Conservation (phyloP, 2,797 vertebrate species). For the Aratinga solstitialis region DNA sequence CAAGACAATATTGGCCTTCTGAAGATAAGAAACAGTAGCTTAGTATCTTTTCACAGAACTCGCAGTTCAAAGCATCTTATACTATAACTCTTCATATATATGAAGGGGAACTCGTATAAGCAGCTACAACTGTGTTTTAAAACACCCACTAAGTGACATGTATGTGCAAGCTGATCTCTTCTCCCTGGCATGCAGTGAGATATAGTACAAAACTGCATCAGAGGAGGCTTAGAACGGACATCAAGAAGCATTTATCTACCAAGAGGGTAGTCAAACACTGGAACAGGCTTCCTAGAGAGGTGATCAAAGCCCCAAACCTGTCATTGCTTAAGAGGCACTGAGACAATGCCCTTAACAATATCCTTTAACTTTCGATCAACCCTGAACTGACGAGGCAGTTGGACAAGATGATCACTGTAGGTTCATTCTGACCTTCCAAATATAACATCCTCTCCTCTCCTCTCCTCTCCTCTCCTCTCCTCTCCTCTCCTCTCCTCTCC, state of each 20-base stretch:
- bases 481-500: too few species aligned
- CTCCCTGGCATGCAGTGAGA: rapidly evolving
- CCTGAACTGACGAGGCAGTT: neutral
- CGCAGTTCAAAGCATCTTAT: neutral
- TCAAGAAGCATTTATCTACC: rapidly evolving
- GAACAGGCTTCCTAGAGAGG: neutral
- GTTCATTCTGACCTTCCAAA: neutral
- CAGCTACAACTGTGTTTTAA: neutral
- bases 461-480: too few species aligned
- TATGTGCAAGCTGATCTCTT: neutral
- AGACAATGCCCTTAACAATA: neutral
- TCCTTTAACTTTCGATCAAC: neutral
- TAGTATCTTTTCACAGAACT: neutral
- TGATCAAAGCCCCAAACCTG: too few species aligned
- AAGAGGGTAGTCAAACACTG: rapidly evolving
- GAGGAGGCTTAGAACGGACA: neutral
- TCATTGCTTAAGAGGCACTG: neutral
- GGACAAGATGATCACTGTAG: neutral
- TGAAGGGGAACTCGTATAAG: neutral
- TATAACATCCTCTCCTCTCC: neutral
- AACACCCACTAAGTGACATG: neutral
- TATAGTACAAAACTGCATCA: neutral
- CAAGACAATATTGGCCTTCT: neutral
- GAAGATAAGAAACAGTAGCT: neutral
- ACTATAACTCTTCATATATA: neutral